These are phyloP conservation scores for Sparidentex hasta DNA, from an alignment of 2,797 vertebrate species.

Conservation along the genomic window DNA sequence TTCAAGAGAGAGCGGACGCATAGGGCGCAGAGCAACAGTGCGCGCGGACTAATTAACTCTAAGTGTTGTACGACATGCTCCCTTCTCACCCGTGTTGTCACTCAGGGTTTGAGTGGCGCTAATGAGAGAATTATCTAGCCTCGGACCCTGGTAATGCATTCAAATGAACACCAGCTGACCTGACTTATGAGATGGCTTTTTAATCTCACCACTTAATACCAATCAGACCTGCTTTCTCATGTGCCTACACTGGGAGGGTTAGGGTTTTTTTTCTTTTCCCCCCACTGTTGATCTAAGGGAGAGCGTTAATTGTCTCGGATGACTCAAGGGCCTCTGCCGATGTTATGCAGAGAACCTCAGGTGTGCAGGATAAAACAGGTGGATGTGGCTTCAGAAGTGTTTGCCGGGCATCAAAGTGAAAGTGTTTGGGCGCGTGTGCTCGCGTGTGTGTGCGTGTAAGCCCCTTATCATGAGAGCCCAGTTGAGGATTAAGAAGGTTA, in stretches of 20 bases:
- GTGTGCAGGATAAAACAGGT: conserved; percentile 73
- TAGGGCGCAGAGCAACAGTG: conserved; percentile 70
- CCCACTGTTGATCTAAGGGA: conserved; percentile 73
- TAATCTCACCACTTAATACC: conserved; percentile 86
- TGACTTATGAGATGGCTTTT: conserved; percentile 84
- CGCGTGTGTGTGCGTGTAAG: conserved; percentile 71
- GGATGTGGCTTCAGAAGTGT: conserved; percentile 67
- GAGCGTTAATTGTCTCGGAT: conserved; percentile 77
- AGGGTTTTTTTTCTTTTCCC: conserved; percentile 1
- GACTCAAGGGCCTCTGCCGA: conserved; percentile 72
- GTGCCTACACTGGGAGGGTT: conserved; percentile 67
- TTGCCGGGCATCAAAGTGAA: conserved; percentile 69
- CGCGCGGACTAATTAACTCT: conserved; percentile 83
- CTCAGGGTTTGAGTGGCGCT: conserved; percentile 85
- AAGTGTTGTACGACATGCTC: conserved; percentile 86
- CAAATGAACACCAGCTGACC: conserved; percentile 84
- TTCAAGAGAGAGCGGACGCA: conserved; percentile 54
- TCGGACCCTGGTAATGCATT: conserved; percentile 83
- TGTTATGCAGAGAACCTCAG: conserved; percentile 71
- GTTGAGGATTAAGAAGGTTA: conserved; percentile 82
- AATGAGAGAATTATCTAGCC: conserved; percentile 86
- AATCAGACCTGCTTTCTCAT: conserved; percentile 81
- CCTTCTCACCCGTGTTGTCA: conserved; percentile 83
- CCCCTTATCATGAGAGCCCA: conserved; percentile 79
- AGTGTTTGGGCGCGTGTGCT: conserved; percentile 45